Evolutionary conservation across 1,140 invertebrate species (phyloP).

Genomic region (Drosophila rufa): DNA sequence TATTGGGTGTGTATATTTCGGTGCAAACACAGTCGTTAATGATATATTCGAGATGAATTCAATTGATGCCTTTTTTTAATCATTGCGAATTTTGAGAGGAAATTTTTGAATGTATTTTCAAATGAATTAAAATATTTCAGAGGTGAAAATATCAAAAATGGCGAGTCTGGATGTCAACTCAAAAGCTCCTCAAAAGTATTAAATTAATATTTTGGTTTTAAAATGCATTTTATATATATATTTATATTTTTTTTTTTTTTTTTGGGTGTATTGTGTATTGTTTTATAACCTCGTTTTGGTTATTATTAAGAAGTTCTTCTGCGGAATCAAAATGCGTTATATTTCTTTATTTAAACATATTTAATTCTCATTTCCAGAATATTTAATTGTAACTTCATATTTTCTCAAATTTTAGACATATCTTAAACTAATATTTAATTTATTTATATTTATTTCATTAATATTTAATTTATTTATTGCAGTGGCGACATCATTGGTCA

Average conservation of each 20-base stretch:
- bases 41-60: conserved; percentile 33
- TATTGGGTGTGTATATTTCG: conserved; percentile 17
- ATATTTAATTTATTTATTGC: background rate
- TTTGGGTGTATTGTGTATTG: too few relatives aligned
- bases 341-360: too few relatives aligned
- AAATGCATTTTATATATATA: too few relatives aligned
- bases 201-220: too few relatives aligned
- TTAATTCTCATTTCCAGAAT: too few relatives aligned
- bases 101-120: background rate
- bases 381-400: too few relatives aligned
- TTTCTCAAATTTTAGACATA: too few relatives aligned
- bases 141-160: background rate
- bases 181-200: background rate
- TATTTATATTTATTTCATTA: background rate
- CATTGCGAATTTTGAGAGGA: background rate
- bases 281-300: too few relatives aligned
- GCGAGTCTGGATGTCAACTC: background rate
- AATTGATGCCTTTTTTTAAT: conserved; percentile 1
- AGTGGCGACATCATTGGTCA: background rate
- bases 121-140: background rate
- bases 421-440: background rate
- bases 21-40: conserved; percentile 43
- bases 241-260: too few relatives aligned
- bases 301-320: too few relatives aligned
- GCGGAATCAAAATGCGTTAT: too few relatives aligned